Evolutionary conservation across 2,113 vertebrate species (phyloP).

Genomic region (Falcunculus frontatus): DNA sequence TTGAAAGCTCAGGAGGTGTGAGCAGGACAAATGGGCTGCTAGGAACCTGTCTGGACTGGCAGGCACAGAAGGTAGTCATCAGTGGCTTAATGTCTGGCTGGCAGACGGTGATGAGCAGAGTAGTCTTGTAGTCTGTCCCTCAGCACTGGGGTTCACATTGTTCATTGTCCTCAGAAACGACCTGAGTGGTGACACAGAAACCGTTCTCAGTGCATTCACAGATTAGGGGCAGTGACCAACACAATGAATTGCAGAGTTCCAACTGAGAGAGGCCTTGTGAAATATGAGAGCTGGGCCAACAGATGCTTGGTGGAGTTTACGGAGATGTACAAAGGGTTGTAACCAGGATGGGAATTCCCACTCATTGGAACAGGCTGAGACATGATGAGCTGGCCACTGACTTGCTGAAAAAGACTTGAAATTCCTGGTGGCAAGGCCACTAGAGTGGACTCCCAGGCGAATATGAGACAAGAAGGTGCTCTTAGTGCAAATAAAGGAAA

Average conservation of each 20-base stretch:
- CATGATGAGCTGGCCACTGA: background rate
- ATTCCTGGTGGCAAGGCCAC: background rate
- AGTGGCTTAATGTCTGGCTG: background rate
- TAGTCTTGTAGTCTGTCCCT: background rate
- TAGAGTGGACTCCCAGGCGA: background rate
- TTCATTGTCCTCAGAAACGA: background rate
- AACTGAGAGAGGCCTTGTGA: background rate
- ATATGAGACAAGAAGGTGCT: background rate
- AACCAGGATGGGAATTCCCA: background rate
- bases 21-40: background rate
- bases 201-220: fast-evolving
- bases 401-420: background rate
- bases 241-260: background rate
- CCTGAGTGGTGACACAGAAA: background rate
- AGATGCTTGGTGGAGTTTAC: background rate
- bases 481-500: background rate
- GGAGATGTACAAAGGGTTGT: background rate
- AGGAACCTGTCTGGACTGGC: background rate
- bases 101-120: background rate
- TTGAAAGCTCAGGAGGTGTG: background rate
- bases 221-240: background rate
- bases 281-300: background rate
- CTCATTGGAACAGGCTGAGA: background rate
- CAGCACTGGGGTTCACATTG: background rate
- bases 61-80: background rate